A percentile compares a stretch with the other conserved stretches of the same genome.
phyloP scores from a whole-genome alignment of 2,797 vertebrate species.

The Esox masquinongy region DNA sequence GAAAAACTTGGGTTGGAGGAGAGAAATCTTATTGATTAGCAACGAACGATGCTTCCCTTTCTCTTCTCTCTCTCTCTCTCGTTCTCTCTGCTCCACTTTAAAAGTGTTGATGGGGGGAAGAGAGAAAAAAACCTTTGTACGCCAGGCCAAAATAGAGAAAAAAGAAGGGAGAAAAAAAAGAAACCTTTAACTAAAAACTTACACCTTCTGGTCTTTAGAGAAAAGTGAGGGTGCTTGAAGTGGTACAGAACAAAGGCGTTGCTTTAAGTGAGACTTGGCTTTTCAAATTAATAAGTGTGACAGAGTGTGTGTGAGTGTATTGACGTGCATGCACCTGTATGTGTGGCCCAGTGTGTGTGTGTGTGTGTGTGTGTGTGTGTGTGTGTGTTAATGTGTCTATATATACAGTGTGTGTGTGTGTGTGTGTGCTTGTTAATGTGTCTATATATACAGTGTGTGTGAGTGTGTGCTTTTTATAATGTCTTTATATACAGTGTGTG shows the following conservation, averaged over 20 bases:
- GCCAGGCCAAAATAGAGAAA: slow-evolving; percentile 48
- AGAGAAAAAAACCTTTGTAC: slow-evolving; percentile 53
- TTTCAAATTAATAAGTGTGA: slow-evolving; percentile 6
- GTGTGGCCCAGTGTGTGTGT: too few relatives aligned
- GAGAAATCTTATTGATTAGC: slow-evolving; percentile 76
- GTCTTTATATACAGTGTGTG: background rate
- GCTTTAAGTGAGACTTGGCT: slow-evolving; percentile 20
- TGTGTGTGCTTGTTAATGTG: background rate
- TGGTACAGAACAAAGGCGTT: slow-evolving; percentile 32
- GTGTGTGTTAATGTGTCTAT: background rate
- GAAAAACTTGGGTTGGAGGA: slow-evolving; percentile 43
- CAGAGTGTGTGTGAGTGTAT: slow-evolving; percentile 2
- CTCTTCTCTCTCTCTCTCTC: slow-evolving; percentile 47
- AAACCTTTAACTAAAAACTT: slow-evolving; percentile 45
- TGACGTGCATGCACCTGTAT: slow-evolving; percentile 19
- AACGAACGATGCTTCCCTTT: slow-evolving; percentile 29
- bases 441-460: too few relatives aligned
- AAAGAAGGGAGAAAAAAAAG: slow-evolving; percentile 5
- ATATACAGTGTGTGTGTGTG: background rate
- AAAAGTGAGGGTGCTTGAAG: slow-evolving; percentile 32
- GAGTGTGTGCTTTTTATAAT: background rate
- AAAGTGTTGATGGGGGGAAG: slow-evolving; percentile 49
- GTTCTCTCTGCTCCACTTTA: slow-evolving; percentile 52
- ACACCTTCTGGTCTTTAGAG: slow-evolving; percentile 34
- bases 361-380: too few relatives aligned